Base-by-base conservation (phyloP, 2,888 invertebrate species). In the Eupithecia inturbata region DNA sequence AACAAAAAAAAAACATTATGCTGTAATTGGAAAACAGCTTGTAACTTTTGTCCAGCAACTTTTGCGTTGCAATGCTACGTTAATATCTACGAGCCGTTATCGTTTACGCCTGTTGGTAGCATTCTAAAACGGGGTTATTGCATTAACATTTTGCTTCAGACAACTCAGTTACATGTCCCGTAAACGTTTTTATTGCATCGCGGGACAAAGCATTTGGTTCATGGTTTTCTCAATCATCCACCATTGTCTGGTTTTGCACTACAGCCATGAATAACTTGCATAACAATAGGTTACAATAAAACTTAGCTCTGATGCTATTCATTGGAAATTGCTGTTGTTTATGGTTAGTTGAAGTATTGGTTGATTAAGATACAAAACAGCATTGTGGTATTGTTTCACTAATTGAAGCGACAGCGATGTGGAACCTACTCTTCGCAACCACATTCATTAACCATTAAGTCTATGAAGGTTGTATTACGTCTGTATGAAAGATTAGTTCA, bases 181-280 rank as follows among this genome's bases (percentile, higher is more conserved):
- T 68, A 64, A 64, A 64, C 49, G 45, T 78, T 81, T 74, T 71
- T 53, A 80, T 79, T 76, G 77, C 79, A 81, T 82, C 82, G 81
- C 82, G 66, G 39, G 66, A 66, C 66, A 82, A 82, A 74, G 79
- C 77, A 78, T 81, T 77, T 76, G 75, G 81, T 83, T 82, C 79
- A 82, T 68, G 79, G 79, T 78, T 82, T 85, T 86, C 85, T 80
- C 84, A 85, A 78, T 78, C 78, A 74, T 80, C 78, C 82, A 78
- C 81, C 77, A 81, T 82, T 82, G 84, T 86, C 81, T 77, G 71
- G 66, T 66, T 26, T 66, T 22, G 5, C 66, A 26, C 39, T 26
- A 49, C 69, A 70, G 57, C 73, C 74, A 72, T 77, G 73, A 72
- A 66, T 76, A 74, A 71, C 63, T 68, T 71, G 73, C 74, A 74